Evolutionary conservation across 2,797 vertebrate genomes (phyloP), one percentile per base, ranked within the genome.

Genomic region (Acanthornis magna): DNA sequence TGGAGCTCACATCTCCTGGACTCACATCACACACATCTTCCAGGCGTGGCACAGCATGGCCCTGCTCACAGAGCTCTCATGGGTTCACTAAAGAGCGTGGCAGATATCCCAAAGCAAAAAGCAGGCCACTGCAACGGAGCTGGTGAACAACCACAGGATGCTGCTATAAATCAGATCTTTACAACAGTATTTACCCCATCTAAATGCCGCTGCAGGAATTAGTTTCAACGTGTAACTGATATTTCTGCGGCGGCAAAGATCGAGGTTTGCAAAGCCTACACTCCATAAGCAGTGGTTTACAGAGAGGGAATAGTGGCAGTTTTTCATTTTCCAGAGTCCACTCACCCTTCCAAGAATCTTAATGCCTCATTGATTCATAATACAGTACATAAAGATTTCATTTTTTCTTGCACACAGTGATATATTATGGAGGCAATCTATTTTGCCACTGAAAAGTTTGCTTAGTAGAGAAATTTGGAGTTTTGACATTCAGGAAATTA

Each of bases 281-380:
- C 91, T 97, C 96, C 74, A 42, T 73, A 82, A 94, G 85, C 80
- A 91, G 95, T 0, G 48, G 96, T 97, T 97, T 97, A 96, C 91
- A 94, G 96, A 96, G 95, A 97, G 80, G 95, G 95, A 97, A 97
- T 94, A 95, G 82, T 45, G 81, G 96, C 97, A 97, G 93, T 97
- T 98, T 98, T 97, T 98, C 98, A 98, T 98, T 98, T 98, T 96
- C 96, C 90, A 95, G 96, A 97, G 96, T 97, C 97, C 97, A 98
- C 95, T 97, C 97, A 97, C 95, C 97, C 97, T 97, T 98, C 97
- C 96, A 97, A 96, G 97, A 97, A 97, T 97, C 97, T 98, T 97
- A 97, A 98, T 98, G 98, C 98, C 98, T 98, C 98, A 98, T 98
- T 98, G 98, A 98, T 98, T 98, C 97, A 98, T 98, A 98, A 98